Evolutionary conservation across 2,113 vertebrate genomes (phyloP), one percentile per base, ranked within the genome.

Genomic region (Pterophyllum scalare): DNA sequence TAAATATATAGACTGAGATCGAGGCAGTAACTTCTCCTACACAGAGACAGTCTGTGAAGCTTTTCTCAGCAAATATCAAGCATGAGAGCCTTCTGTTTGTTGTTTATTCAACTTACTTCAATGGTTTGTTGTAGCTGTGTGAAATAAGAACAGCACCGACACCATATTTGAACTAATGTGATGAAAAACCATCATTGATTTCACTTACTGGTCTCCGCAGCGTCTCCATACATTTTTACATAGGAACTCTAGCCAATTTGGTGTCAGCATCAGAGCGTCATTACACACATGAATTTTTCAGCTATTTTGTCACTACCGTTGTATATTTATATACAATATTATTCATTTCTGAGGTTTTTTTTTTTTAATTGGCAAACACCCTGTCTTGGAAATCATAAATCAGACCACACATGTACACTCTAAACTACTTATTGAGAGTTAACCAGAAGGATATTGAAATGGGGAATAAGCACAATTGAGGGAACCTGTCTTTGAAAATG

Each of bases 71-170:
- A 3, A 26, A 67, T 54, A 31, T 80, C 5, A 20, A 52, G 49
- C 28, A 60, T 46, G 6, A 76, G 52, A 86, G 7, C 5, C n/a
- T 78, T 78, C 74, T 81, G 19, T 72, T 79, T 59, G 1, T 24
- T 46, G 61, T 20, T 79, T 65, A 49, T 3, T 80, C 61, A 0
- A 52, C 81, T 75, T 35, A 56, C 67, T 58, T 43, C 8, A 76
- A 19, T 8, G 2, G 3, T 81, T 9, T 78, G 24, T 57, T 65
- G 15, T 38, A 19, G 5, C 24, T 70, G 10, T 58, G 54, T 22
- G 38, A 59, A 79, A 70, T 75, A 64, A 74, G 12, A 12, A 19
- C 8, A 60, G 5, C 17, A 54, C 17, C 61, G 20, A 79, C 43
- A n/a, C 7, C 15, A 7, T 38, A 26, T 43, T 74, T 84, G 5